phyloP scores from a whole-genome alignment of 2,113 vertebrate species.

The Talpa occidentalis region DNA sequence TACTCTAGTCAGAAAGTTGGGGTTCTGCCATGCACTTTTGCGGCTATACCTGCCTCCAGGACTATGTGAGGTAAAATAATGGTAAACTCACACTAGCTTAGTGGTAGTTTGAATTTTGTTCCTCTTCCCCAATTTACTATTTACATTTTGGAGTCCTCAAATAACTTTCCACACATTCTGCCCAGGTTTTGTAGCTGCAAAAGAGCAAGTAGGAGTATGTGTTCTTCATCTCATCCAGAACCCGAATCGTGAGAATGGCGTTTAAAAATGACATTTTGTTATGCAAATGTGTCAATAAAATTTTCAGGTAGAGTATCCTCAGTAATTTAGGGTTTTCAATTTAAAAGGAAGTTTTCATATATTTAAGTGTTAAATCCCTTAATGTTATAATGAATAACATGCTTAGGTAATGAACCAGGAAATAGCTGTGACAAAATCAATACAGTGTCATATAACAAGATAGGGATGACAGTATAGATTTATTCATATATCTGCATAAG shows the following conservation, averaged over 20 bases:
- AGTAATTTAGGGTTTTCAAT: conserved; percentile 37
- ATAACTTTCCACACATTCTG: neutral
- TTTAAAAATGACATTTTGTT: conserved; percentile 46
- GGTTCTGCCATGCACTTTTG: neutral
- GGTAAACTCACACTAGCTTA: neutral
- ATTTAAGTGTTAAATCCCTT: conserved; percentile 33
- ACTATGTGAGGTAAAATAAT: neutral
- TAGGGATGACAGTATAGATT: neutral
- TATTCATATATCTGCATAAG: neutral
- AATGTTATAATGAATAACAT: conserved; percentile 34
- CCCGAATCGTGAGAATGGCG: neutral
- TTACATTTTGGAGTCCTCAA: conserved; percentile 4
- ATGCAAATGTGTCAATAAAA: conserved; percentile 38
- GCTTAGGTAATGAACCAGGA: conserved; percentile 30
- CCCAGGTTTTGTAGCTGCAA: neutral
- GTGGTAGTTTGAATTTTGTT: neutral
- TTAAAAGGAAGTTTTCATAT: conserved; percentile 54
- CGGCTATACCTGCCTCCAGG: neutral
- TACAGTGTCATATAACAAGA: conserved; percentile 22
- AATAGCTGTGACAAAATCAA: conserved; percentile 65
- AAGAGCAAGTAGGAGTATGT: neutral
- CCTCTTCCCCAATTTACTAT: neutral
- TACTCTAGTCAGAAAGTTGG: neutral
- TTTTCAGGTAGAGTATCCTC: neutral
- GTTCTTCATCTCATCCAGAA: neutral